Evolutionary conservation across 2,888 invertebrate species (phyloP).

Genomic region (Cetonia aurata): DNA sequence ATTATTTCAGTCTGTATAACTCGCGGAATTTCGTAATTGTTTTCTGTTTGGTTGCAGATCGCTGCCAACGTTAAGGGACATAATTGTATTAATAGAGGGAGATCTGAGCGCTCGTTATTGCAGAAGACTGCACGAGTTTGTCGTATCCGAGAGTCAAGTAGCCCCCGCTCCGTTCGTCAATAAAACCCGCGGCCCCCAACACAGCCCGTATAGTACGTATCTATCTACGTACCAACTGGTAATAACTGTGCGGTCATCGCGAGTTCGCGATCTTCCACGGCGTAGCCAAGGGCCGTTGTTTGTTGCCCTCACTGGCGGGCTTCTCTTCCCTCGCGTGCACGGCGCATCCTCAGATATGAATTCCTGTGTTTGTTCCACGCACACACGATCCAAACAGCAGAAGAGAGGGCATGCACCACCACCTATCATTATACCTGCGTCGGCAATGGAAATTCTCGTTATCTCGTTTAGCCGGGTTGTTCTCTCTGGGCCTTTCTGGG

Average conservation of each 20-base stretch:
- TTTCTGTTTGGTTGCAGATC: conserved; percentile 41
- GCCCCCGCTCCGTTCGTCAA: conserved; percentile 56
- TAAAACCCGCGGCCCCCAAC: conserved; percentile 55
- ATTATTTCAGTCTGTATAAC: background rate
- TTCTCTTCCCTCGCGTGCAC: conserved; percentile 34
- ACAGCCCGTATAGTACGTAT: too few relatives aligned
- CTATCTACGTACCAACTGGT: too few relatives aligned
- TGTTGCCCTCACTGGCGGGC: background rate
- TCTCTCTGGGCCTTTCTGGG: conserved; percentile 5
- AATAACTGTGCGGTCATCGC: conserved; percentile 53
- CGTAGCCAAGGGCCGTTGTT: background rate
- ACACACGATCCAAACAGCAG: background rate
- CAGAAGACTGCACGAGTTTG: conserved; percentile 58
- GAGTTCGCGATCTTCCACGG: conserved; percentile 46
- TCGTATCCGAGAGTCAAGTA: conserved; percentile 53
- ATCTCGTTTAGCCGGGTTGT: conserved; percentile 7
- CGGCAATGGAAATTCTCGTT: conserved; percentile 25
- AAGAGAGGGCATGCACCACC: conserved; percentile 7
- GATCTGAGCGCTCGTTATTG: conserved; percentile 41
- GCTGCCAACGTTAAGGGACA: conserved; percentile 40
- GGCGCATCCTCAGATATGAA: conserved; percentile 50
- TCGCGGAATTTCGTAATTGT: conserved; percentile 43
- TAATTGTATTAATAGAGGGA: conserved; percentile 44
- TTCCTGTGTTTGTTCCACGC: conserved; percentile 50
- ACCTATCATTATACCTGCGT: conserved; percentile 24